Evolutionary conservation across 2,113 vertebrate genomes (phyloP).

Genomic region (Ciconia boyciana): DNA sequence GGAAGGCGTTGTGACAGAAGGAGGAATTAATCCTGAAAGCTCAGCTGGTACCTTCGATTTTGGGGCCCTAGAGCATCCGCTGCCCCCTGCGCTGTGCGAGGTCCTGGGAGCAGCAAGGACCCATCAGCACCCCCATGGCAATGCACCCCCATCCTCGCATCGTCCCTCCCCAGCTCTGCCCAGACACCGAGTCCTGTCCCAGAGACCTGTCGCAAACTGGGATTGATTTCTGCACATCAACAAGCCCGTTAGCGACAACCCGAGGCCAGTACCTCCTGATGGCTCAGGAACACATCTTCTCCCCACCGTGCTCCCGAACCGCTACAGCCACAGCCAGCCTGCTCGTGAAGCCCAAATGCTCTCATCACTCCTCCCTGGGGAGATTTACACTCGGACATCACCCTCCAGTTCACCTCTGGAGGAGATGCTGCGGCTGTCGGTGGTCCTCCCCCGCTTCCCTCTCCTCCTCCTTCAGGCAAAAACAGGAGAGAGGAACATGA

Average conservation of each 20-base stretch:
- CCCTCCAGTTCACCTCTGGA: background rate
- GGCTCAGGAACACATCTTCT: background rate
- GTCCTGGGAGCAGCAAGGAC: background rate
- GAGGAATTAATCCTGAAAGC: background rate
- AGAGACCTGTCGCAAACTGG: background rate
- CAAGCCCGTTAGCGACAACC: rapidly evolving
- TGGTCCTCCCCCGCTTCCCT: background rate
- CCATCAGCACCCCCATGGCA: rapidly evolving
- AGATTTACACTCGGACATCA: rapidly evolving
- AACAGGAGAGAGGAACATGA: background rate
- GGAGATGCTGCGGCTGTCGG: rapidly evolving
- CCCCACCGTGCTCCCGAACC: rapidly evolving
- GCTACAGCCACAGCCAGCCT: background rate
- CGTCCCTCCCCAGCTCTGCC: background rate
- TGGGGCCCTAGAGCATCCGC: rapidly evolving
- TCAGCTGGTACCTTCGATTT: background rate
- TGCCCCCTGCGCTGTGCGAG: rapidly evolving
- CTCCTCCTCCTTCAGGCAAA: background rate
- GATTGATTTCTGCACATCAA: background rate
- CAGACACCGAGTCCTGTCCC: background rate
- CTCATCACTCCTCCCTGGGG: background rate
- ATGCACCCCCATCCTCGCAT: rapidly evolving
- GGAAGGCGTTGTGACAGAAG: background rate
- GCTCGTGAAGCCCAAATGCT: rapidly evolving
- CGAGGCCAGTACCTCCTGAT: background rate